Evolutionary conservation across 2,888 invertebrate genomes (phyloP).

Genomic region (Drosophila sordidapex): DNA sequence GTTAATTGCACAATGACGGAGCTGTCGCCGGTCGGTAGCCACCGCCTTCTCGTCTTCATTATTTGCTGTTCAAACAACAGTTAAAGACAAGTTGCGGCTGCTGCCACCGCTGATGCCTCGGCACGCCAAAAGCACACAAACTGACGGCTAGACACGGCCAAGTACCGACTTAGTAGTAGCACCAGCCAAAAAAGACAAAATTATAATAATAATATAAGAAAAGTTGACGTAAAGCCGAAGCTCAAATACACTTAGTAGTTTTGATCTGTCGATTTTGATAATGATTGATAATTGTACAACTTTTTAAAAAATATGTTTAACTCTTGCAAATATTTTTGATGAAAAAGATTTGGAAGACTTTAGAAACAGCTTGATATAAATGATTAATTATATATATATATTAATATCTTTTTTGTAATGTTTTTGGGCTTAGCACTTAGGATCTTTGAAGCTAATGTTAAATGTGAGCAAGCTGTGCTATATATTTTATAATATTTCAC

Average conservation of each 20-base stretch:
- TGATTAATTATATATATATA: not conserved
- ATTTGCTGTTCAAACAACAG: constrained; percentile 72
- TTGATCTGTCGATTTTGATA: not conserved
- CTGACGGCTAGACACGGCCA: constrained; percentile 30
- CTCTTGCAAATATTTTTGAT: not conserved
- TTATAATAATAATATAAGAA: constrained; percentile 17
- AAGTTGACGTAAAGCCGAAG: not conserved
- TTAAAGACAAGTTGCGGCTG: constrained; percentile 66
- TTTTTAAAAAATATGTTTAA: not conserved
- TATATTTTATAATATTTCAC: not conserved
- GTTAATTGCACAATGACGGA: constrained; percentile 78
- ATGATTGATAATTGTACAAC: too few species aligned
- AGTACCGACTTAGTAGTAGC: constrained; percentile 49
- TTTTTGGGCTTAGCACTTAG: not conserved
- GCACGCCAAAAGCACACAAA: constrained; percentile 59
- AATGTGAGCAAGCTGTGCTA: not conserved
- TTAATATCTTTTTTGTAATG: not conserved
- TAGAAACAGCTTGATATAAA: not conserved
- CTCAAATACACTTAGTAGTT: constrained; percentile 13
- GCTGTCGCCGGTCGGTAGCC: constrained; percentile 58
- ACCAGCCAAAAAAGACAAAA: constrained; percentile 42
- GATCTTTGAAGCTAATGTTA: not conserved
- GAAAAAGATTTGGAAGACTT: not conserved
- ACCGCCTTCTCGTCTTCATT: constrained; percentile 59
- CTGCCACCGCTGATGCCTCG: constrained; percentile 54